Evolutionary conservation across 2,888 invertebrate species (phyloP), one percentile per base, ranked within the genome.

Genomic region (Drepana falcataria): DNA sequence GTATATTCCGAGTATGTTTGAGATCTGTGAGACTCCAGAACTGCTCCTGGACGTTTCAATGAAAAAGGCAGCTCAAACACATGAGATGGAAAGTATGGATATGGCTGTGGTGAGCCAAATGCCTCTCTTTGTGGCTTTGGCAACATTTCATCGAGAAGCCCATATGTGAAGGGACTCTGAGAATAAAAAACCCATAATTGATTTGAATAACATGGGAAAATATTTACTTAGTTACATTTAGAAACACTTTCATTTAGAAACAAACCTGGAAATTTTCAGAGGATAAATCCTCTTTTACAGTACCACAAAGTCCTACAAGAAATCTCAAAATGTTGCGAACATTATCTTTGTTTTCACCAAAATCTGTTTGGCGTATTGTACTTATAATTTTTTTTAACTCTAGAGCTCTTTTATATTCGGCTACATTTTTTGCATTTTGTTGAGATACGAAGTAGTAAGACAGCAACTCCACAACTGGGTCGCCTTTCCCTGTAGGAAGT

Each of bases 81-180:
- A 69, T 90, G 80, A 7, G 86, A 75, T 0, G 91, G 91, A 60
- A 71, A 91, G 58, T 86, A 88, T 35, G 89, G 64, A 58, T 91
- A 91, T 4, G 91, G 91, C 55, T 89, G 79, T 2, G 87, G 81
- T 1, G 90, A 91, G 1, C 89, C 87, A 76, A 85, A 87, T 1
- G 60, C 52, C 61, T 86, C 85, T 49, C 69, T 68, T 4, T 69
- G 75, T 0, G 83, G 85, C 49, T 80, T 87, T 1, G 91, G 91
- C 2, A 91, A 75, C 87, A 91, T 90, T 59, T 87, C 78, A 67
- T 89, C 80, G 0, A 90, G 61, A 2, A 83, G 68, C 0, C 91
- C 91, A 77, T 89, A 91, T 56, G 85, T 77, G 62, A 91, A 91
- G 9, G 91, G 91, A 63, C 73, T 84, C 92, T 92, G 77, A 21